These are phyloP conservation scores for Troilus luridus DNA, from an alignment of 2,888 invertebrate species.

Conservation along the genomic window DNA sequence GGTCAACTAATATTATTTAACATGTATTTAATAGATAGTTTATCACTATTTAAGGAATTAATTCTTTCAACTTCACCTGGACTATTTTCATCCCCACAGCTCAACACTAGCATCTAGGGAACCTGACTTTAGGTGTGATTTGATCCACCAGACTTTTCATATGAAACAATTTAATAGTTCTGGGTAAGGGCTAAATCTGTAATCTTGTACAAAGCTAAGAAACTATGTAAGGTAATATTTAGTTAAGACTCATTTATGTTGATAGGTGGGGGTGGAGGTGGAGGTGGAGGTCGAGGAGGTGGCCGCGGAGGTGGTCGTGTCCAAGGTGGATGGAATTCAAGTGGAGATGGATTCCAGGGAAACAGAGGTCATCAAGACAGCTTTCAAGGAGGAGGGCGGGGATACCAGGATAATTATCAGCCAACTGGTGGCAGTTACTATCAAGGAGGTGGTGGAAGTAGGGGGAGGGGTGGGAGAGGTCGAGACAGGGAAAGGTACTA, in stretches of 20 bases:
- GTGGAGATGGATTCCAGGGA: conserved; percentile 59
- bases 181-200: too few species aligned
- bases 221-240: not conserved
- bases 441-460: conserved; percentile 61
- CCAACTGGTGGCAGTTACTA: conserved; percentile 61
- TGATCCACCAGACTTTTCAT: too few species aligned
- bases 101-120: too few species aligned
- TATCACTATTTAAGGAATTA: too few species aligned
- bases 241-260: not conserved
- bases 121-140: too few species aligned
- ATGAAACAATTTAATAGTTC: too few species aligned
- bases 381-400: conserved; percentile 59
- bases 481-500: conserved; percentile 60
- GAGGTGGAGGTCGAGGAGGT: conserved; percentile 68
- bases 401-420: conserved; percentile 66
- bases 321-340: conserved; percentile 70
- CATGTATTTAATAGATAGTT: too few species aligned
- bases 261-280: conserved; percentile 65
- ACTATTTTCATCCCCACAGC: too few species aligned
- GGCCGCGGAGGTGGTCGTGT: conserved; percentile 68
- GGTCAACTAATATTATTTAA: too few species aligned
- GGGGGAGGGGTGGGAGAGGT: conserved; percentile 61
- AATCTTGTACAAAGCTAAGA: not conserved
- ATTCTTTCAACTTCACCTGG: too few species aligned
- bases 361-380: conserved; percentile 55